Conservation (phyloP, 2,113 vertebrate genomes). For the Cheilinus undulatus region DNA sequence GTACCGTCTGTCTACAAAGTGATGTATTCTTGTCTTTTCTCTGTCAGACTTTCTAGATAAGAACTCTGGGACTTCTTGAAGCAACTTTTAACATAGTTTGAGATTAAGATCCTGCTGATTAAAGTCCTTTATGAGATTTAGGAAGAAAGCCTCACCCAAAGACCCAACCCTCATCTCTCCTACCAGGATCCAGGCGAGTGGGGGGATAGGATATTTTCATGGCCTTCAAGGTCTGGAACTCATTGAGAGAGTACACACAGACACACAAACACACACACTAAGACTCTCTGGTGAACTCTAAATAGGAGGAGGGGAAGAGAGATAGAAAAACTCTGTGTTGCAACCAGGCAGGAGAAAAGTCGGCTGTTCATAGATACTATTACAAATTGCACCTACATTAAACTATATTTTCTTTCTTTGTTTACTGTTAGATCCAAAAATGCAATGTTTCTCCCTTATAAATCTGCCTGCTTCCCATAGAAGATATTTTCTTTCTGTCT, state of each 20-base stretch:
- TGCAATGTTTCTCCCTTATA: neutral
- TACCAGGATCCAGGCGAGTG: conserved; percentile 30
- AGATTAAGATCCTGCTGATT: conserved; percentile 23
- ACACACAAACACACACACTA: conserved; percentile 23
- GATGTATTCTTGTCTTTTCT: conserved; percentile 3
- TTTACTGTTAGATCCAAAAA: conserved; percentile 1
- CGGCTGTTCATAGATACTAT: neutral
- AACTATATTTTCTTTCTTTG: neutral
- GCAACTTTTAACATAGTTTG: conserved; percentile 23
- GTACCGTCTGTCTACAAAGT: neutral
- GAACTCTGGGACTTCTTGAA: conserved; percentile 12
- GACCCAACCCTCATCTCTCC: conserved; percentile 58
- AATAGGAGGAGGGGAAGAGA: conserved; percentile 11
- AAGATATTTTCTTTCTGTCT: neutral
- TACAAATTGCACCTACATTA: conserved; percentile 1
- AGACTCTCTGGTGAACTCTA: conserved; percentile 51
- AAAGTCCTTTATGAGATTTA: conserved; percentile 40
- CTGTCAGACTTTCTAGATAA: conserved; percentile 7
- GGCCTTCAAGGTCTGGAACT: conserved; percentile 74
- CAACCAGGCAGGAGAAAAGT: neutral
- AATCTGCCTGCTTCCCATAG: neutral
- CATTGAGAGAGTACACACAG: conserved; percentile 59
- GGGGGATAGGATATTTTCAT: conserved; percentile 31
- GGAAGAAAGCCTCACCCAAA: conserved; percentile 42
- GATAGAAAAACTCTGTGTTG: conserved; percentile 7